A percentile compares a stretch with the other conserved stretches of the same genome.
phyloP scores from a whole-genome alignment of 2,797 vertebrate species.

The Muscicapa comitata region DNA sequence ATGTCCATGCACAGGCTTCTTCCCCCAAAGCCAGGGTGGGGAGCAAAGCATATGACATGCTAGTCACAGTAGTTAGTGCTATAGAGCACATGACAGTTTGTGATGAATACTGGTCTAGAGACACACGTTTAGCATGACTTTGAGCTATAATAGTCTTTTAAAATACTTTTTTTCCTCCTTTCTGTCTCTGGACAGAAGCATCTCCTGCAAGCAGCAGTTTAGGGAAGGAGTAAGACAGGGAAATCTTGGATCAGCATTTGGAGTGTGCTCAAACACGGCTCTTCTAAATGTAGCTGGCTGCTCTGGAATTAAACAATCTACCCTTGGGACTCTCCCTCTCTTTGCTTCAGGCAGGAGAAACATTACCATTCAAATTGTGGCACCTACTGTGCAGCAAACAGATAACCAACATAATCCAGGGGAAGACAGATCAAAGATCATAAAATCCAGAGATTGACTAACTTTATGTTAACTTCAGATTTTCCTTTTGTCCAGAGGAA shows the following conservation, averaged over 20 bases:
- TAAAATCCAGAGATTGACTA: neutral
- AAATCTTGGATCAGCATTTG: neutral
- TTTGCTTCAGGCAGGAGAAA: neutral
- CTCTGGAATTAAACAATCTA: neutral
- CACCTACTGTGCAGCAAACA: neutral
- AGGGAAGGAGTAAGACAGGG: neutral
- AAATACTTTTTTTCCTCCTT: neutral
- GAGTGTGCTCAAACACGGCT: neutral
- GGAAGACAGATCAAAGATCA: neutral
- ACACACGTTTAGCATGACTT: neutral
- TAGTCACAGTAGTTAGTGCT: conserved; percentile 7
- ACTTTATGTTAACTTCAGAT: neutral
- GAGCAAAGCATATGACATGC: neutral
- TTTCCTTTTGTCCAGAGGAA: neutral
- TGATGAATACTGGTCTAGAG: neutral
- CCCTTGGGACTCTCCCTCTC: neutral
- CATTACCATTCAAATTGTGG: neutral
- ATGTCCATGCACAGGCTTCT: neutral
- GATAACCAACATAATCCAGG: neutral
- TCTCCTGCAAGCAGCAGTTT: neutral
- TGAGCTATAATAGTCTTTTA: neutral
- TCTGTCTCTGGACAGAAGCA: neutral
- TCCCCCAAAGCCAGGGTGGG: neutral
- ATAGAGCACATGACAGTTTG: neutral
- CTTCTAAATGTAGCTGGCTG: neutral